phyloP scores from a whole-genome alignment of 2,888 invertebrate species.

The Epirrhoe alternata region DNA sequence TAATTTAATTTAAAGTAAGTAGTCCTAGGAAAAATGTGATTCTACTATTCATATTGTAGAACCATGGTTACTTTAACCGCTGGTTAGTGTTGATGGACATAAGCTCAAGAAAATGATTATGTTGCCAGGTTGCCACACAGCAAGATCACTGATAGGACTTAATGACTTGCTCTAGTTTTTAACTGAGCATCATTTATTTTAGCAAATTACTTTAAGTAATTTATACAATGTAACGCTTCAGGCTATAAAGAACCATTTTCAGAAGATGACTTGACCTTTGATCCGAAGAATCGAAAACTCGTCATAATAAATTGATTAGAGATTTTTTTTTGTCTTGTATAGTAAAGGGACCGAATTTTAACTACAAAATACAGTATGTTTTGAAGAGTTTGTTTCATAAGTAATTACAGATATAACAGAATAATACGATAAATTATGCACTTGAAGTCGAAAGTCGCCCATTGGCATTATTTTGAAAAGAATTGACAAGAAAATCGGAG shows the following conservation, averaged over 20 bases:
- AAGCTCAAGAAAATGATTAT: slow-evolving; percentile 12
- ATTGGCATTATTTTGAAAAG: slow-evolving; percentile 2
- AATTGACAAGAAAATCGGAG: slow-evolving; percentile 32
- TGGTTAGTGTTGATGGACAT: not conserved
- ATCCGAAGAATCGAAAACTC: too few species aligned
- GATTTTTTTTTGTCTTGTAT: too few species aligned
- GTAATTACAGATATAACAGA: too few species aligned
- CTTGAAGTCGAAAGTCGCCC: slow-evolving; percentile 12
- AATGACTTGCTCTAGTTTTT: slow-evolving; percentile 29
- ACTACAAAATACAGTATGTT: not conserved
- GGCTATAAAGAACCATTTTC: slow-evolving; percentile 1
- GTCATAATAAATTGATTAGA: too few species aligned
- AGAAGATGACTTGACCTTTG: not conserved
- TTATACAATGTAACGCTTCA: slow-evolving; percentile 10
- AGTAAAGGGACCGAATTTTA: too few species aligned
- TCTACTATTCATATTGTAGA: not conserved
- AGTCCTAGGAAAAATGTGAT: too few species aligned
- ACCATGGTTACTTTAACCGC: not conserved
- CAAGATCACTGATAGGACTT: slow-evolving; percentile 26
- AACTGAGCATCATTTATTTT: slow-evolving; percentile 18
- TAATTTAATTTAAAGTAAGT: too few species aligned
- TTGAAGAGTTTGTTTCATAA: not conserved
- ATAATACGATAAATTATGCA: not conserved
- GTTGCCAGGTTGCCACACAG: slow-evolving; percentile 28
- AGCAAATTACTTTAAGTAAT: slow-evolving; percentile 11